phyloP scores from a whole-genome alignment of 1,140 invertebrate genomes.

The Battus philenor region DNA sequence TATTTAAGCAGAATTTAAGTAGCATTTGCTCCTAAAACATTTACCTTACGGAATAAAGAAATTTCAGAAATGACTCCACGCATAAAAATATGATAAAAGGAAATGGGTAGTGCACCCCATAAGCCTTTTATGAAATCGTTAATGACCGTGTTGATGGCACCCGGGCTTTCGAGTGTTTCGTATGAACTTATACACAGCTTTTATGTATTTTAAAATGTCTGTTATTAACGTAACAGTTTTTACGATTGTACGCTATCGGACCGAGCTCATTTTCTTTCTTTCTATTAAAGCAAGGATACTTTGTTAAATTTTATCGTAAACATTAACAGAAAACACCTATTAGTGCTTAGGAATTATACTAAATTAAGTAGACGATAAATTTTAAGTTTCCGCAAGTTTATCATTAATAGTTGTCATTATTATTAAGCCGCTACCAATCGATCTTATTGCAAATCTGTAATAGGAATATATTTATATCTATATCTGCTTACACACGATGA shows the following conservation, averaged over 20 bases:
- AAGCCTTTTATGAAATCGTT: constrained; percentile 68
- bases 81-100: constrained; percentile 55
- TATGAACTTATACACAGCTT: constrained; percentile 23
- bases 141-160: constrained; percentile 50
- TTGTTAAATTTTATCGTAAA: background rate
- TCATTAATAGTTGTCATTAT: no score
- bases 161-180: constrained; percentile 38
- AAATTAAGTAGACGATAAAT: no score
- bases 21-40: no score
- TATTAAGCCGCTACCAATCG: no score
- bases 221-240: constrained; percentile 10
- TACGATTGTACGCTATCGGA: background rate
- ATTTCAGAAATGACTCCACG: constrained; percentile 43
- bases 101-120: constrained; percentile 48
- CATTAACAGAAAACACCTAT: no score
- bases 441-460: no score
- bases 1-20: no score
- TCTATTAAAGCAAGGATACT: no score
- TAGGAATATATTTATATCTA: no score
- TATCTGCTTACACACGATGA: no score
- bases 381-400: no score
- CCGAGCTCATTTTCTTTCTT: background rate
- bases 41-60: constrained; percentile 35
- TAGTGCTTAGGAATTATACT: no score
- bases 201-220: constrained; percentile 16